Evolutionary conservation across 2,113 vertebrate species (phyloP), one percentile per base, ranked within the genome.

Genomic region (Peromyscus maniculatus): DNA sequence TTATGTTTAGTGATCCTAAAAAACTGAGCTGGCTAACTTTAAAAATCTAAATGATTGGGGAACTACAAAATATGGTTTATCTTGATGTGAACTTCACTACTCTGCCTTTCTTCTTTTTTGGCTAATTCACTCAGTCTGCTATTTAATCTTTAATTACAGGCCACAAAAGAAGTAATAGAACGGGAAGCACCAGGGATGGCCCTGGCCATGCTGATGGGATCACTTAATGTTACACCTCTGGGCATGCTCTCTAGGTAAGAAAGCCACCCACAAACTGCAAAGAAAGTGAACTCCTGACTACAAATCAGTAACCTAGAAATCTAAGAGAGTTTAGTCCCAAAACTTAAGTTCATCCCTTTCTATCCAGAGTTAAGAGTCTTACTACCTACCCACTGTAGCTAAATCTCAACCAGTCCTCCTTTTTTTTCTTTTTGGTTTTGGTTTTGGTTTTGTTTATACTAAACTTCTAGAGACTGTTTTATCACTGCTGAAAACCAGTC

Each of bases 131-230:
- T 99, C 96, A 99, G 97, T 98, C 72, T 98, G 88, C 92, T 98
- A 62, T 99, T 98, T 98, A 97, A 98, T 98, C 96, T 99, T 98
- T 98, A 97, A 96, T 98, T 98, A 59, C 98, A 99, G 99, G 99
- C 99, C 96, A 99, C 99, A 98, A 99, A 99, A 98, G 99, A 99
- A 98, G 99, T 99, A 98, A 99, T 99, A 91, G 99, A 99, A 98
- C 99, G 99, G 95, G 99, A 99, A 99, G 99, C 99, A 49, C 99
- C 99, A 87, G 99, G 99, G 57, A 99, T 99, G 99, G 99, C 99
- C 96, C 98, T 99, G 97, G 99, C 99, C 96, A 99, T 99, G 99
- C 99, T 99, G 98, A 99, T 99, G 99, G 99, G 99, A 98, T 99
- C 99, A 28, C 99, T 99, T 97, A 99, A 99, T 98, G 99, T 99